These are phyloP conservation scores for Malthinus seriepunctatus DNA, from an alignment of 2,888 invertebrate species.

Conservation along the genomic window DNA sequence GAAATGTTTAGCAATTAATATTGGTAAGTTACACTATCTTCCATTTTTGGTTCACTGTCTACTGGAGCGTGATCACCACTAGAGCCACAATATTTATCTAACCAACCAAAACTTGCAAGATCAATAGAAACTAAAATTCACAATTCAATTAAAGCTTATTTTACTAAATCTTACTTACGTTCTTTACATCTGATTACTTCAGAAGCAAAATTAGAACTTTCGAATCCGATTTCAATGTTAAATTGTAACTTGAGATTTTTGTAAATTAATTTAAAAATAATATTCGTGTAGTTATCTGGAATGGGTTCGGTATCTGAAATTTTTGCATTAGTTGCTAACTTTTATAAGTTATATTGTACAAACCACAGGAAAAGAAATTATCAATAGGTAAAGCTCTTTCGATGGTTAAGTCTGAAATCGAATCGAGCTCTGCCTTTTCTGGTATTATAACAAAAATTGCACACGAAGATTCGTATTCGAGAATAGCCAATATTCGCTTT, in stretches of 20 bases:
- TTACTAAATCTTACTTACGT: conserved; percentile 50
- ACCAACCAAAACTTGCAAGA: conserved; percentile 59
- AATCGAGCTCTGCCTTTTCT: conserved; percentile 68
- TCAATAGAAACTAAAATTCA: conserved; percentile 44
- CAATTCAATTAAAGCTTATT: neutral
- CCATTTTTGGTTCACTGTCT: neutral
- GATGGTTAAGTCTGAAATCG: conserved; percentile 76
- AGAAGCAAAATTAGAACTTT: conserved; percentile 72
- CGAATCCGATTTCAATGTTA: conserved; percentile 61
- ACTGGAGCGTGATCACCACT: too few species aligned
- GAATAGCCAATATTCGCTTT: conserved; percentile 61
- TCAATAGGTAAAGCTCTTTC: conserved; percentile 82
- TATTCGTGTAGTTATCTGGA: conserved; percentile 55
- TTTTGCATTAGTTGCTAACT: neutral
- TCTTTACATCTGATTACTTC: conserved; percentile 76
- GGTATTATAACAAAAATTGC: conserved; percentile 62
- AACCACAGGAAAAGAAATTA: conserved; percentile 73
- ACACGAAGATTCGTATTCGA: conserved; percentile 60
- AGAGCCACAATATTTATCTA: conserved; percentile 57
- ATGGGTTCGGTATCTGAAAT: conserved; percentile 58
- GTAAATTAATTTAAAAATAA: conserved; percentile 60
- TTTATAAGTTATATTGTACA: neutral
- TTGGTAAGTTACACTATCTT: neutral
- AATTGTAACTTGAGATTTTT: conserved; percentile 58
- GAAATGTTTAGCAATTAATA: too few species aligned